Conservation (phyloP, 2,888 invertebrate species). For the Rhagium mordax region DNA sequence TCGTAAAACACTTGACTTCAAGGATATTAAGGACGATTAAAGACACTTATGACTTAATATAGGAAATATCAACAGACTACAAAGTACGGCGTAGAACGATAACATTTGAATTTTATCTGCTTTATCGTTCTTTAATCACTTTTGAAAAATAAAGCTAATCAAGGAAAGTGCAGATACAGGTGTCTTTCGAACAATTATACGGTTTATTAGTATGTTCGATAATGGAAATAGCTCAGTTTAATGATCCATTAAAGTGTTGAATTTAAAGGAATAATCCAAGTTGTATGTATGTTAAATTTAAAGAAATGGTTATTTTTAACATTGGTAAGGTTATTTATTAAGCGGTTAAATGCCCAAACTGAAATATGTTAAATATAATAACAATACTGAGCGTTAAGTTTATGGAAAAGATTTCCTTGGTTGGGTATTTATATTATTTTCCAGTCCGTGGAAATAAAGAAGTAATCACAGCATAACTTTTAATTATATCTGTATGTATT, state of each 20-base stretch:
- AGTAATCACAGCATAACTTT: too few species aligned
- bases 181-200: conserved; percentile 1
- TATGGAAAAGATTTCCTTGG: too few species aligned
- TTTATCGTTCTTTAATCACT: background rate
- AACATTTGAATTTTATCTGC: conserved; percentile 6
- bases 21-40: background rate
- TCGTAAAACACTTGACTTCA: background rate
- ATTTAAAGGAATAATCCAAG: conserved; percentile 2
- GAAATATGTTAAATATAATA: too few species aligned
- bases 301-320: background rate
- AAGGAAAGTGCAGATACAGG: background rate
- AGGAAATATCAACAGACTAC: background rate
- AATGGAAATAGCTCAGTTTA: background rate
- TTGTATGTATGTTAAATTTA: conserved; percentile 1
- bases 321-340: background rate
- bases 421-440: too few species aligned
- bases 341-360: background rate
- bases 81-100: background rate
- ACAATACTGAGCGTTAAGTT: too few species aligned
- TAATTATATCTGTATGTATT: too few species aligned
- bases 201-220: background rate
- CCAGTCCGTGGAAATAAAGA: too few species aligned
- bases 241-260: conserved; percentile 1
- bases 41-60: background rate
- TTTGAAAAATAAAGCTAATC: background rate